Percentiles rank a stretch among this genome's conserved stretches.
phyloP scores from a whole-genome alignment of 1,140 invertebrate species.

The Coptotermes formosanus region DNA sequence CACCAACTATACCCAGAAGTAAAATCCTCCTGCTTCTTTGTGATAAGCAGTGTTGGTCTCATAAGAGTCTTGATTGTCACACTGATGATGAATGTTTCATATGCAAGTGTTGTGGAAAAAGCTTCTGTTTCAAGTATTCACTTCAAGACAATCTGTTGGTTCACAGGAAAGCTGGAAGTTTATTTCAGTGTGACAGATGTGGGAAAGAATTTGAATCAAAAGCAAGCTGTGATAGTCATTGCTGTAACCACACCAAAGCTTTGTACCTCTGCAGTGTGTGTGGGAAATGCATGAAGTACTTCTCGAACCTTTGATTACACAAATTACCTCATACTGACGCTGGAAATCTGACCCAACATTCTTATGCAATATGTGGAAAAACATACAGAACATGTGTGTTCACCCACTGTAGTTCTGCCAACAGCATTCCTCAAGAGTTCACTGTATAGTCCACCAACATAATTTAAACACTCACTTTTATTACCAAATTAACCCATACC shows the following conservation, averaged over 20 bases:
- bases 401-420: too few species aligned
- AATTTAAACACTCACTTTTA: too few species aligned
- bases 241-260: background rate
- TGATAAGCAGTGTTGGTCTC: background rate
- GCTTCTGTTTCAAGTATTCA: background rate
- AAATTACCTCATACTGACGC: background rate
- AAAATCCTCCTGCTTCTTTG: background rate
- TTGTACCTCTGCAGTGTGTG: constrained; percentile 13
- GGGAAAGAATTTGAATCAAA: background rate
- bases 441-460: too few species aligned
- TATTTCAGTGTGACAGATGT: background rate
- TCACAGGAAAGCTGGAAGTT: background rate
- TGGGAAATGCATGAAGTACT: constrained; percentile 15
- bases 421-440: too few species aligned
- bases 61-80: background rate
- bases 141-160: background rate
- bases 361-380: background rate
- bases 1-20: background rate
- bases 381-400: background rate
- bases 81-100: background rate
- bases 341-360: background rate
- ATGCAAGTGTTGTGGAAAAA: constrained; percentile 10
- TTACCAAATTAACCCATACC: too few species aligned
- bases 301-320: background rate
- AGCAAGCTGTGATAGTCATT: constrained; percentile 2